Evolutionary conservation across 2,888 invertebrate genomes (phyloP), one percentile per base, ranked within the genome.

Genomic region (Tenodera sinensis): DNA sequence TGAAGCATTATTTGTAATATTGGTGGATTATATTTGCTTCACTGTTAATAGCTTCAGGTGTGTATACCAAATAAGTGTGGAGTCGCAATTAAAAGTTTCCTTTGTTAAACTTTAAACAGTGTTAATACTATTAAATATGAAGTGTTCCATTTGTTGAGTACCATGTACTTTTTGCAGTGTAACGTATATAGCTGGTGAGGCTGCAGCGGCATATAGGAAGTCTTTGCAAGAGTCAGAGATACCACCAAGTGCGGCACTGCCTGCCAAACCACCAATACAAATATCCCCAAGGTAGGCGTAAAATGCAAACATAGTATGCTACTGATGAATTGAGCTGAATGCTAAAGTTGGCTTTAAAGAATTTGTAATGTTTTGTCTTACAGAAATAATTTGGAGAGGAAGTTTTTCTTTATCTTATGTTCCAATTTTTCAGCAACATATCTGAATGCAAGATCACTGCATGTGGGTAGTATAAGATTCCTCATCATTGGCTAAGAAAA

Each of bases 181-280:
- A 90, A 93, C 93, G 28, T 95, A 95, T 92, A 95, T 95, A 91
- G 94, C 95, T 87, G 93, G 93, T 28, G 93, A 93, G 89, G 95
- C 95, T 92, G 95, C 94, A 87, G 93, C 93, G 90, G 93, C 93
- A 84, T 94, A 94, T 92, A 93, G 93, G 87, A 92, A 93, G 90
- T 92, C 93, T 9, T 92, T 93, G 28, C 91, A 92, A 42, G 91
- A 92, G 83, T 83, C 85, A 0, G 92, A 92, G 34, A 90, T 91
- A 14, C 85, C 89, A 28, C 88, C 91, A 42, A 83, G 25, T 12
- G 6, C 83, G 12, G 83, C 42, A 34, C 89, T 89, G 1, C 91
- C 91, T 84, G 83, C 89, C 88, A 91, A 90, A 87, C 89, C 90
- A 85, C 71, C 90, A 34, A 91, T 90, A 83, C 91, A 91, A 89